These are phyloP conservation scores for Leptogaster cylindrica DNA, from an alignment of 2,888 invertebrate genomes.

Conservation along the genomic window DNA sequence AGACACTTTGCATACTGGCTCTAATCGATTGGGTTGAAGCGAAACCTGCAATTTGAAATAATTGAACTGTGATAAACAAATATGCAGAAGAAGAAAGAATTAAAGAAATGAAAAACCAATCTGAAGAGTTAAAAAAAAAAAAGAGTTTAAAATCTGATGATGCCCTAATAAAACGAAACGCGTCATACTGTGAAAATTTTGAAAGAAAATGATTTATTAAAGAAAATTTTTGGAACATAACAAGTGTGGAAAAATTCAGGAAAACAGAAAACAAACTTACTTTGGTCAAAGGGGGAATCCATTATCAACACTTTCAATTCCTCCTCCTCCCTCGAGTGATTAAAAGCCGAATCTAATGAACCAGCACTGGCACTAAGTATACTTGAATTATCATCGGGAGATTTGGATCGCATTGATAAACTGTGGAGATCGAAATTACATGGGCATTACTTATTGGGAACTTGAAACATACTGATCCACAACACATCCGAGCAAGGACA, in stretches of 20 bases:
- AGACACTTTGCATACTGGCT: slow-evolving; percentile 68
- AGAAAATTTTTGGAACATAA: background rate
- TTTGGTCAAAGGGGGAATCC: slow-evolving; percentile 60
- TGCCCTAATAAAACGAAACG: too few relatives aligned
- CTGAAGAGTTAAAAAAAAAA: background rate
- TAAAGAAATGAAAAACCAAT: slow-evolving; percentile 1
- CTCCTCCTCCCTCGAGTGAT: slow-evolving; percentile 84
- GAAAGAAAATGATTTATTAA: too few relatives aligned
- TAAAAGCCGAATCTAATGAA: slow-evolving; percentile 86
- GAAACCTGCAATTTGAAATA: slow-evolving; percentile 63
- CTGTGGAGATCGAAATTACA: too few relatives aligned
- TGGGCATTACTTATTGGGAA: slow-evolving; percentile 1
- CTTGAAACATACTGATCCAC: slow-evolving; percentile 64
- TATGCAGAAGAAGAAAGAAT: background rate
- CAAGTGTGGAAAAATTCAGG: background rate
- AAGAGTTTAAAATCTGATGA: too few relatives aligned
- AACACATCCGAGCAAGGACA: slow-evolving; percentile 70
- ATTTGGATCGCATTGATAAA: slow-evolving; percentile 77
- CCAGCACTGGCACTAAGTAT: slow-evolving; percentile 74
- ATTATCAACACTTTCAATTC: slow-evolving; percentile 70
- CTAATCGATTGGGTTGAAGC: slow-evolving; percentile 70
- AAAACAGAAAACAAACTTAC: slow-evolving; percentile 52
- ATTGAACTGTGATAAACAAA: background rate
- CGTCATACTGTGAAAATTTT: too few relatives aligned
- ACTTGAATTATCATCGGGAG: slow-evolving; percentile 74